These are phyloP conservation scores for Tenthredo mesomela DNA, from an alignment of 2,888 invertebrate species.

Conservation along the genomic window DNA sequence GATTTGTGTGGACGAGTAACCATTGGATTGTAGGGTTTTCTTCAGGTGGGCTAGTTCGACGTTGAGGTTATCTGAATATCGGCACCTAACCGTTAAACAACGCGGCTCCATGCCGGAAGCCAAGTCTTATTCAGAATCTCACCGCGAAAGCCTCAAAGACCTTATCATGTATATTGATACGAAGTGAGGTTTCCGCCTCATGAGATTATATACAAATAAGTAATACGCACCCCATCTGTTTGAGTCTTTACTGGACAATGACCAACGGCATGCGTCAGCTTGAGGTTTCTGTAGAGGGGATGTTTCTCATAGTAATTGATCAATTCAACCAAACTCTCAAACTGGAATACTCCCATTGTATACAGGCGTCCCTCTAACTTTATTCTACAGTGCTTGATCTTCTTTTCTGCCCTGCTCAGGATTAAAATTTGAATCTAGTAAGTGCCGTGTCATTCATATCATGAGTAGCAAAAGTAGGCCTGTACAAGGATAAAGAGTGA, in stretches of 20 bases:
- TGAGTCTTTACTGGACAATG: constrained; percentile 74
- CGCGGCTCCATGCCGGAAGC: no score
- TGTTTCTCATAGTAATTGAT: constrained; percentile 94
- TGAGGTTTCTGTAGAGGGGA: constrained; percentile 94
- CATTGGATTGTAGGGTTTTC: no score
- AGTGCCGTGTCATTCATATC: background rate
- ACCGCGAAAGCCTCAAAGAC: no score
- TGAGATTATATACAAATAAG: background rate
- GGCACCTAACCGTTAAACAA: no score
- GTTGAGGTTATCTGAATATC: no score
- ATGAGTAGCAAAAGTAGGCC: background rate
- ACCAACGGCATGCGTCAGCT: constrained; percentile 90
- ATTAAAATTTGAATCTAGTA: background rate
- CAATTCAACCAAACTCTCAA: constrained; percentile 96
- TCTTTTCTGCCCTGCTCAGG: constrained; percentile 89
- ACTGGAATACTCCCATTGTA: constrained; percentile 93
- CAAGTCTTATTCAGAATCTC: no score
- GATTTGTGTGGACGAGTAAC: no score
- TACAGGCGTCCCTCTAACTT: constrained; percentile 95
- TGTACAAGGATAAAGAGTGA: background rate
- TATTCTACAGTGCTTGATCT: constrained; percentile 98
- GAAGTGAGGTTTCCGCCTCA: background rate
- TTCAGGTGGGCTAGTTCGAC: no score
- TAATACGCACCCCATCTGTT: background rate
- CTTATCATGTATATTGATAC: constrained; percentile 20